phyloP scores from a whole-genome alignment of 2,113 vertebrate species.

The Smithornis capensis region DNA sequence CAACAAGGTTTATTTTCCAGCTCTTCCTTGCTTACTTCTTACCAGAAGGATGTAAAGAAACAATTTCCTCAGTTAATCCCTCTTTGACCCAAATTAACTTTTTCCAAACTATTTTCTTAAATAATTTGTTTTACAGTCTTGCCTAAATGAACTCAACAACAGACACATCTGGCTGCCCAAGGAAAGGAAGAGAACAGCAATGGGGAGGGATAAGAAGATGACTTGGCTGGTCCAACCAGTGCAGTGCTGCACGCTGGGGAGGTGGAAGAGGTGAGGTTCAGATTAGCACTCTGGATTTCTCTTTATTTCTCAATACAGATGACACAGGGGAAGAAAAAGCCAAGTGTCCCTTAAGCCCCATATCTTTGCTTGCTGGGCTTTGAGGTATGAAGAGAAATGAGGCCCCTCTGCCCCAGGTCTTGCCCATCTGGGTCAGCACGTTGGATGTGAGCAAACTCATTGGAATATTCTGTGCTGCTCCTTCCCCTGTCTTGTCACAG shows the following conservation, averaged over 20 bases:
- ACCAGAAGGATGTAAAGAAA: not conserved
- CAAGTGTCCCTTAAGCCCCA: not conserved
- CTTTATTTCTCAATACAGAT: not conserved
- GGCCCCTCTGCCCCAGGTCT: not conserved
- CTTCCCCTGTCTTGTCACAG: not conserved
- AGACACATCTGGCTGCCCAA: not conserved
- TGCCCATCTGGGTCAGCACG: not conserved
- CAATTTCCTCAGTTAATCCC: conserved; percentile 20
- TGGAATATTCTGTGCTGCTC: not conserved
- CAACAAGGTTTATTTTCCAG: not conserved
- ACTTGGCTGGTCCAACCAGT: not conserved
- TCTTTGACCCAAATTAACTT: conserved; percentile 25
- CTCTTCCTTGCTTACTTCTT: conserved; percentile 20
- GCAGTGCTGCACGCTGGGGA: rapidly evolving
- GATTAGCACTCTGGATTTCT: not conserved
- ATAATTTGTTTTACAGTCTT: not conserved
- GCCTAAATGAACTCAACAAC: not conserved
- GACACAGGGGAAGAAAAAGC: not conserved
- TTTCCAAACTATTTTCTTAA: conserved; percentile 9
- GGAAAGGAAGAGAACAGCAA: not conserved
- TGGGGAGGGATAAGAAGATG: not conserved
- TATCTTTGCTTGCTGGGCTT: not conserved
- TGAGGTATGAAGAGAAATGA: not conserved
- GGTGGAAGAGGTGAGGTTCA: too few species aligned
- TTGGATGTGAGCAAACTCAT: not conserved